phyloP scores from a whole-genome alignment of 2,888 invertebrate species.

The Helleia helle region DNA sequence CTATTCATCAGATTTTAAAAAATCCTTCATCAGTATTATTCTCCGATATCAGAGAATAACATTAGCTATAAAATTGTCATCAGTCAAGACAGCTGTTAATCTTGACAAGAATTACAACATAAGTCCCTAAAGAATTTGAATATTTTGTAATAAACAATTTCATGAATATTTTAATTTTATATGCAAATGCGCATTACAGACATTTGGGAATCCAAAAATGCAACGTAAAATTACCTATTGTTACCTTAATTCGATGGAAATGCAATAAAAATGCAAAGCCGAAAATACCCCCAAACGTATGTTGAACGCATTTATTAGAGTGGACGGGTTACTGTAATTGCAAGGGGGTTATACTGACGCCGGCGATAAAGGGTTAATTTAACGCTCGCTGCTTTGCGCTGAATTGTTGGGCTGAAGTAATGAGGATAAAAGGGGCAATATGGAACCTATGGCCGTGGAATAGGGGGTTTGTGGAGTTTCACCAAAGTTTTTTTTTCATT shows the following conservation, averaged over 20 bases:
- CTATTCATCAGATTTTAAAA: too few relatives aligned
- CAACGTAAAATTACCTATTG: too few relatives aligned
- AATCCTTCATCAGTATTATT: too few relatives aligned
- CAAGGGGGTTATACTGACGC: constrained; percentile 33
- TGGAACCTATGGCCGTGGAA: background rate
- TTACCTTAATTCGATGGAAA: constrained; percentile 2
- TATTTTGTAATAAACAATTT: too few relatives aligned
- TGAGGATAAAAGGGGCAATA: background rate
- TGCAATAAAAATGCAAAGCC: background rate
- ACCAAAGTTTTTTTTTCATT: background rate
- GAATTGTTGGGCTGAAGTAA: background rate
- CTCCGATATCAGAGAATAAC: too few relatives aligned
- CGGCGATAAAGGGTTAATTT: constrained; percentile 51
- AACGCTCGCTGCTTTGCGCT: constrained; percentile 31
- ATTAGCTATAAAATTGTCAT: too few relatives aligned
- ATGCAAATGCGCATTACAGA: too few relatives aligned
- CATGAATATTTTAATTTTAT: too few relatives aligned
- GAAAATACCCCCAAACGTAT: background rate
- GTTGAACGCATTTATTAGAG: constrained; percentile 36
- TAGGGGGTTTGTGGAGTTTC: background rate
- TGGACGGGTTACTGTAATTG: constrained; percentile 35
- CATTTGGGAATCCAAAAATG: too few relatives aligned
- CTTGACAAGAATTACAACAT: too few relatives aligned
- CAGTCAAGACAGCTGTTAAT: too few relatives aligned
- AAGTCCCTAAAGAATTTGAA: too few relatives aligned